Base-by-base conservation (phyloP, 1,140 invertebrate species). In the Aphaenogaster ashmeadi region DNA sequence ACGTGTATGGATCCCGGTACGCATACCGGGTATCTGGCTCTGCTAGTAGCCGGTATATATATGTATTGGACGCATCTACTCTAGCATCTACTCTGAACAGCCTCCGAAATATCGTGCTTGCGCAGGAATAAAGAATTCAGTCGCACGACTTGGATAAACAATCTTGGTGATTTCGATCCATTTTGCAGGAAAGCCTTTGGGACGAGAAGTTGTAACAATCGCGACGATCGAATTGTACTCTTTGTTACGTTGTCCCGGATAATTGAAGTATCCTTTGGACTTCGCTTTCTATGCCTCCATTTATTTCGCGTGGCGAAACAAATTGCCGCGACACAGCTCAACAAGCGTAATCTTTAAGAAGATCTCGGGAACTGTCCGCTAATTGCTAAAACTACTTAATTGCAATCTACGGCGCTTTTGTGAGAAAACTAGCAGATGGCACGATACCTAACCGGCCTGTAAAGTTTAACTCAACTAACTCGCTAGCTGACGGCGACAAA, bases 381-480 rank as follows among this genome's bases (percentile, higher is more conserved):
- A 84, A 84, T 84, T 84, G 69, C 69, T 84, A 21, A 75, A 84
- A 84, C 54, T 58, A 81, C 36, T 69, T 81, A 84, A 74, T 84
- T 84, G 80, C 80, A 52, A 84, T 84, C 69, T 74, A 84, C 69
- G 41, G 47, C 27, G 69, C 80, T 47, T 84, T 84, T 75, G 80
- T 75, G 80, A 84, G 80, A 74, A 50, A 60, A 84, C 69, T 60
- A 50, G 52, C 80, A 84, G 80, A 72, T 81, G 79, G 50, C 66
- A 72, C 69, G 41, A 84, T 81, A 74, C n/a, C 15, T 36, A 27
- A 60, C 52, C 71, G 33, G 80, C 54, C 44, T 60, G 69, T 75
- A 50, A 75, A 84, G 69, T 75, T 84, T 75, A 60, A 75, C 69
- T 60, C 56, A 27, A 21, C 56, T 36, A 75, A 60, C 41, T 75